Conservation (phyloP, 2,888 invertebrate species). For the Chydorus sphaericus region DNA sequence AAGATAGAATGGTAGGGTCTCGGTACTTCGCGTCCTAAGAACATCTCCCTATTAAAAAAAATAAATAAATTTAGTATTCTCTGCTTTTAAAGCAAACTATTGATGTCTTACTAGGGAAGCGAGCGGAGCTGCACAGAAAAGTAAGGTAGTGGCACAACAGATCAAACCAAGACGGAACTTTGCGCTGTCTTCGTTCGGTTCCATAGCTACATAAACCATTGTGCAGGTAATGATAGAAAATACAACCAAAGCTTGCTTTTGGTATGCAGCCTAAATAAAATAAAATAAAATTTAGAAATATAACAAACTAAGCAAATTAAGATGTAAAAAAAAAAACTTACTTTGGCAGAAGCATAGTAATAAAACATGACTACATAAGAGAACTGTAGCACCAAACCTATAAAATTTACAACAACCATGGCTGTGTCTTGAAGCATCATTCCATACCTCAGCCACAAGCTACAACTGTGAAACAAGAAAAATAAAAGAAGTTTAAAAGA, state of each 20-base stretch:
- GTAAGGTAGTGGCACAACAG: constrained; percentile 53
- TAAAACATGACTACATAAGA: constrained; percentile 54
- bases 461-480: constrained; percentile 40
- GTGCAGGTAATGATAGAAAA: constrained; percentile 35
- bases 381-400: constrained; percentile 55
- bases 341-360: constrained; percentile 55
- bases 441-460: constrained; percentile 69
- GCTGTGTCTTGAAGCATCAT: constrained; percentile 52
- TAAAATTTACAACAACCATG: constrained; percentile 55
- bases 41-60: constrained; percentile 47
- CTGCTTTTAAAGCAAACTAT: neutral
- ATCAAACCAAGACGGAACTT: constrained; percentile 43
- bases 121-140: constrained; percentile 70
- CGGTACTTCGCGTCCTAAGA: constrained; percentile 64
- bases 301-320: neutral
- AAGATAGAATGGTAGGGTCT: constrained; percentile 72
- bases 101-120: constrained; percentile 44
- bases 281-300: constrained; percentile 12
- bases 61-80: neutral
- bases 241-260: constrained; percentile 44
- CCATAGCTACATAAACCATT: constrained; percentile 34
- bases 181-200: constrained; percentile 38
- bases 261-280: constrained; percentile 34
- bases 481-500: constrained; percentile 13
- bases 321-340: constrained; percentile 21